phyloP scores from a whole-genome alignment of 2,113 vertebrate species.

The Mesitornis unicolor region DNA sequence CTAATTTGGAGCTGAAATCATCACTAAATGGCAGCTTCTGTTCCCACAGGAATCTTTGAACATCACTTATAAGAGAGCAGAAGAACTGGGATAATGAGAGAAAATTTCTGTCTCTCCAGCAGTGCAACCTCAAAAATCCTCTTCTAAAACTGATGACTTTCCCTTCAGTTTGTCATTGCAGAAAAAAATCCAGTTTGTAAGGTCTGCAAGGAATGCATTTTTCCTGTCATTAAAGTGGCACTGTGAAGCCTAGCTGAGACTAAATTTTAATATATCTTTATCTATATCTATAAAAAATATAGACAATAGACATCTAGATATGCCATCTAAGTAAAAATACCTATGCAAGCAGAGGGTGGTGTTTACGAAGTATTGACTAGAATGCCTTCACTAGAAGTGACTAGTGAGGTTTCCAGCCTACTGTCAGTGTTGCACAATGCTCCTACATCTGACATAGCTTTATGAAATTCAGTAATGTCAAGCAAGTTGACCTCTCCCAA shows the following conservation, averaged over 20 bases:
- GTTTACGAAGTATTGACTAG: background rate
- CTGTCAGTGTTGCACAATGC: background rate
- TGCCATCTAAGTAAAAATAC: background rate
- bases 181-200: background rate
- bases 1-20: background rate
- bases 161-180: background rate
- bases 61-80: background rate
- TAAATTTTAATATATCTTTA: background rate
- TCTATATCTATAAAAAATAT: background rate
- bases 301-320: background rate
- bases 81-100: background rate
- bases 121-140: background rate
- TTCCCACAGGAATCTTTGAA: background rate
- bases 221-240: background rate
- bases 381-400: background rate
- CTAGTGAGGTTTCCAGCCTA: background rate
- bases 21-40: background rate
- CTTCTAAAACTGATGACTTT: background rate
- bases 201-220: background rate
- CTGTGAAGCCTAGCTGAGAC: background rate
- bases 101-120: background rate
- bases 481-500: background rate
- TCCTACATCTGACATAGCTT: background rate
- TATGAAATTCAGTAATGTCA: background rate
- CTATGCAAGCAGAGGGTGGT: background rate